Percentiles rank a stretch among this genome's conserved stretches.
Evolutionary conservation across 1,140 invertebrate genomes (phyloP).

Genomic region (Magallana gigas): DNA sequence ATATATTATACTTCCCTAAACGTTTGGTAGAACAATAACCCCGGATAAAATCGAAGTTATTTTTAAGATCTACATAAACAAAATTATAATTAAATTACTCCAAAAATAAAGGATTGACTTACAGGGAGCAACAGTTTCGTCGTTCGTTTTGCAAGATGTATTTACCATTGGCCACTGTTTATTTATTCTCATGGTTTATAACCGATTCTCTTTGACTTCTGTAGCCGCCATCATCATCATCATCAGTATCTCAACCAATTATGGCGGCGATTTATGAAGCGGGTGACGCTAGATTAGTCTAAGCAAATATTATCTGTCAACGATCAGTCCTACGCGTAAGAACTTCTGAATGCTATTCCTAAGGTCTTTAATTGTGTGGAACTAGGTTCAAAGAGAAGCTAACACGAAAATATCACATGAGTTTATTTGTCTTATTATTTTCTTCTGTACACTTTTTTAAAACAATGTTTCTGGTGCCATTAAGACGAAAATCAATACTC

Average conservation of each 20-base stretch:
- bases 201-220: not conserved
- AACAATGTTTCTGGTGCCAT: not conserved
- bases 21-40: too few relatives aligned
- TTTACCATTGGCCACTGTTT: too few relatives aligned
- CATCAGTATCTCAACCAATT: not conserved
- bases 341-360: not conserved
- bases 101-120: too few relatives aligned
- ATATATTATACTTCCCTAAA: too few relatives aligned
- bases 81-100: too few relatives aligned
- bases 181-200: too few relatives aligned
- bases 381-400: not conserved
- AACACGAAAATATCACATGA: not conserved
- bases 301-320: slow-evolving; percentile 18
- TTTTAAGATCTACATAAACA: too few relatives aligned
- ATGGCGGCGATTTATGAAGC: not conserved
- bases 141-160: too few relatives aligned
- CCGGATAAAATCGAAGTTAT: too few relatives aligned
- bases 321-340: not conserved
- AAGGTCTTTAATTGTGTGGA: not conserved
- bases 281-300: not conserved
- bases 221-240: not conserved
- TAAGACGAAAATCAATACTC: not conserved
- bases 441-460: not conserved
- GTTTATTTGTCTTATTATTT: not conserved
- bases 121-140: too few relatives aligned